Evolutionary conservation across 92 coral and sea anemone genomes (phyloP), one percentile per base, ranked within the genome.

Genomic region (Porites rus): DNA sequence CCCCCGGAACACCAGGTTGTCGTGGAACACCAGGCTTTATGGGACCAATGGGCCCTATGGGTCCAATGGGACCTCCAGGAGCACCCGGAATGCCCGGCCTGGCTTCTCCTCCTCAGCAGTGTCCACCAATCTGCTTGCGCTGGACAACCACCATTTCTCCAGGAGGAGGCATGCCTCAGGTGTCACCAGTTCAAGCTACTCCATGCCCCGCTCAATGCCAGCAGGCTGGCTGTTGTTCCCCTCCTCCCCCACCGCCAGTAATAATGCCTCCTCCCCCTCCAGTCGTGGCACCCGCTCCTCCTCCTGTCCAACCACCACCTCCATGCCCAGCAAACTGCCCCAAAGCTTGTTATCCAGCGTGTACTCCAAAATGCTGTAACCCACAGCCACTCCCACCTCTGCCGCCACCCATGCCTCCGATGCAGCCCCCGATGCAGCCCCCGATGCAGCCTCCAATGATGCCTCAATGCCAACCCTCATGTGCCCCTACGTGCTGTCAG

Each of bases 281-380:
- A 1, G 74, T 68, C 0, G 56, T 61, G 14, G 50, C 72, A 28
- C 84, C 85, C 18, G 38, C 60, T 50, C 86, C 90, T 8, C 90
- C 73, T 46, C 80, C 80, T 13, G 75, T 79, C 53, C 78, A 80
- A 28, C 90, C 93, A 53, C 97, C 99, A 53, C 98, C 98, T 31
- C 96, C 98, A 7, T 96, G 99, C 52, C 94, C 93, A 17, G 74
- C 88, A 19, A 94, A 95, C 16, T 96, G 99, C 75, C 99, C 99
- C 9, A 74, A 76, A 28, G 99, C 99, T 64, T 96, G 99, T 62
- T 96, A 96, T 75, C 99, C 99, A 28, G 92, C 90, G 12, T 96
- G 99, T 80, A 21, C 90, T 16, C 96, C 85, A 62, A 54, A 62
- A 17, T 96, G 99, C 86, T 96, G 99, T 59, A 95, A 90, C 78